Evolutionary conservation across 2,113 vertebrate genomes (phyloP).

Genomic region (Indri indri): DNA sequence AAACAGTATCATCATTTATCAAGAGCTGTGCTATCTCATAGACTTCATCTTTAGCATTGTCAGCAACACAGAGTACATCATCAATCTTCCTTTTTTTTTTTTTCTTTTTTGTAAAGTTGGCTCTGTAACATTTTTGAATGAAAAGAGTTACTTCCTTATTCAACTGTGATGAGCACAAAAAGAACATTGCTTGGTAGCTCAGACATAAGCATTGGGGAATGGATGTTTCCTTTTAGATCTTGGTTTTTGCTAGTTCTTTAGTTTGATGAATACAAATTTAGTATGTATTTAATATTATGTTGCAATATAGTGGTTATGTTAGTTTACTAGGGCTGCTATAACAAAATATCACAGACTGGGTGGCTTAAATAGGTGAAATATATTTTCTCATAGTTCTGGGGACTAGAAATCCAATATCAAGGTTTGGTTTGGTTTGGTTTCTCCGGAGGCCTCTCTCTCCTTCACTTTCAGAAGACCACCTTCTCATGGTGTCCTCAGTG

Average conservation of each 20-base stretch:
- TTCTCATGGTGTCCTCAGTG: not conserved
- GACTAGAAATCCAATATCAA: not conserved
- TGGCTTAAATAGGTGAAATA: not conserved
- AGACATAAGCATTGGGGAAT: not conserved
- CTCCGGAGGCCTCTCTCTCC: fast-evolving
- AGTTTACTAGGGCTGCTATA: not conserved
- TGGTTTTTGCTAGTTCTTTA: not conserved
- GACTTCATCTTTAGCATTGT: conserved; percentile 55
- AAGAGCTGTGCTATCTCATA: conserved; percentile 5
- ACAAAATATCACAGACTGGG: not conserved
- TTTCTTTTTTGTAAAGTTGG: not conserved
- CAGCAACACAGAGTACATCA: conserved; percentile 32
- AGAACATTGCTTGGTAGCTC: not conserved
- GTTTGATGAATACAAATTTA: not conserved
- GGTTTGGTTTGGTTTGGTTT: not conserved
- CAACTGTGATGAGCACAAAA: not conserved
- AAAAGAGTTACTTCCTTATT: conserved; percentile 41
- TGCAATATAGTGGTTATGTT: not conserved
- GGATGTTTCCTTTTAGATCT: not conserved
- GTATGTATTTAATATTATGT: not conserved
- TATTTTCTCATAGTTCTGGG: not conserved
- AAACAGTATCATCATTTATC: conserved; percentile 50
- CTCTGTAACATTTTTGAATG: conserved; percentile 17
- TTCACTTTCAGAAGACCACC: fast-evolving
- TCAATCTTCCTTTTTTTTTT: conserved; percentile 22